Evolutionary conservation across 2,888 invertebrate genomes (phyloP).

Genomic region (Serripes groenlandicus): DNA sequence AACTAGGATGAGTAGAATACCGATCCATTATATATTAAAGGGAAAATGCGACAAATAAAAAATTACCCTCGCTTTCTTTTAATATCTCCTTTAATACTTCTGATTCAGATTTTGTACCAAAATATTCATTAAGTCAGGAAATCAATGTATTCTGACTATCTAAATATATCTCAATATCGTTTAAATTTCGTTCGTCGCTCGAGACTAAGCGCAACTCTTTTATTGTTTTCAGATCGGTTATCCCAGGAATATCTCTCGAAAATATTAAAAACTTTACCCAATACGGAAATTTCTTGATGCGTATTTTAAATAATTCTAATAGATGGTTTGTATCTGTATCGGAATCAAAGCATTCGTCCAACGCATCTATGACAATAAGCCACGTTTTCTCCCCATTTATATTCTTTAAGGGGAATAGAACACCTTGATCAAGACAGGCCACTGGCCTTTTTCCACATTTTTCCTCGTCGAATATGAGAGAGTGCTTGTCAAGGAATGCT

Average conservation of each 20-base stretch:
- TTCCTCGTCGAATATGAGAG: not conserved
- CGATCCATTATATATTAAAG: not conserved
- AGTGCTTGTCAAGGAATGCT: not conserved
- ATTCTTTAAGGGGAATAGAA: not conserved
- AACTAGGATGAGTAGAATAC: no score
- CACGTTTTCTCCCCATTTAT: not conserved
- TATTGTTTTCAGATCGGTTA: not conserved
- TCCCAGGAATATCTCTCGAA: not conserved
- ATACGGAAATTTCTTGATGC: not conserved
- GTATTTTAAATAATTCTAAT: not conserved
- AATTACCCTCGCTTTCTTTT: slow-evolving; percentile 7
- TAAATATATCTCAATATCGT: not conserved
- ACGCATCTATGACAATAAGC: not conserved
- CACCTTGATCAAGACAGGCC: slow-evolving; percentile 4
- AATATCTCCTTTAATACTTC: not conserved
- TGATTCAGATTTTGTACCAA: not conserved
- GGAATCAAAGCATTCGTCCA: not conserved
- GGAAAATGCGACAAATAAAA: not conserved
- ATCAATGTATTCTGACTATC: not conserved
- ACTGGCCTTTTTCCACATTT: not conserved
- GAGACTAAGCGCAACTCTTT: not conserved
- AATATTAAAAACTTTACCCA: slow-evolving; percentile 2
- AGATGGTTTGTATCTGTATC: not conserved
- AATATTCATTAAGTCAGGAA: not conserved
- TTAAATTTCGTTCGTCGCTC: not conserved